Evolutionary conservation across 2,888 invertebrate genomes (phyloP), one percentile per base, ranked within the genome.

Genomic region (Lysandra coridon): DNA sequence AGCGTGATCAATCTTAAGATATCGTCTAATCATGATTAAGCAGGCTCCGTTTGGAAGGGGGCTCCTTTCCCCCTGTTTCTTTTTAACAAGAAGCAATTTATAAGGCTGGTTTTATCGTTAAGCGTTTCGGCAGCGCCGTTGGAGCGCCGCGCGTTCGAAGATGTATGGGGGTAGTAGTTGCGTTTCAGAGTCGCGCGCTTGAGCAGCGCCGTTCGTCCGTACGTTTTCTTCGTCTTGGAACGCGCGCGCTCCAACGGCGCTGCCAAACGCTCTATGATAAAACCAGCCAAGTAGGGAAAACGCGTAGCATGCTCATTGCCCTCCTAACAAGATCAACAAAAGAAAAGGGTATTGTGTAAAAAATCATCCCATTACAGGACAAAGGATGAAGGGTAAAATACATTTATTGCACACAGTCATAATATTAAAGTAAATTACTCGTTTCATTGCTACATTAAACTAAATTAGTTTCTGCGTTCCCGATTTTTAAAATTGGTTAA

Each of bases 1-100:
- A 69, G 69, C 33, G 17, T 14, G n/a, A 75, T 49, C 30, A 75
- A 75, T 75, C 49, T 30, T 30, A 44, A 44, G n/a, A 74, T 75
- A 49, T 49, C 17, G 12, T 12, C 44, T 49, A 75, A 75, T 85
- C 76, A 89, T 88, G 89, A 91, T 92, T 90, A 89, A 87, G 90
- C 90, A 90, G 88, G 88, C 88, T 74, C 30, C 73, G 62, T 78
- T 23, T 23, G 23, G 23, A 23, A 23, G 23, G 23, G 23, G 23
- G 23, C 23, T 79, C 69, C 78, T 83, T 81, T 82, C 87, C 89
- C 89, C 88, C 83, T 86, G 85, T 78, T 80, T 83, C 80, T 82
- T 81, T 80, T 75, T 88, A 90, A 90, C 88, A 89, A 90, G 88
- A 87, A 86, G 85, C 90, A 89, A 93, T 93, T 92, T 91, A 89